Base-by-base conservation (phyloP, 2,888 invertebrate species). In the Cheilosia vulpina region DNA sequence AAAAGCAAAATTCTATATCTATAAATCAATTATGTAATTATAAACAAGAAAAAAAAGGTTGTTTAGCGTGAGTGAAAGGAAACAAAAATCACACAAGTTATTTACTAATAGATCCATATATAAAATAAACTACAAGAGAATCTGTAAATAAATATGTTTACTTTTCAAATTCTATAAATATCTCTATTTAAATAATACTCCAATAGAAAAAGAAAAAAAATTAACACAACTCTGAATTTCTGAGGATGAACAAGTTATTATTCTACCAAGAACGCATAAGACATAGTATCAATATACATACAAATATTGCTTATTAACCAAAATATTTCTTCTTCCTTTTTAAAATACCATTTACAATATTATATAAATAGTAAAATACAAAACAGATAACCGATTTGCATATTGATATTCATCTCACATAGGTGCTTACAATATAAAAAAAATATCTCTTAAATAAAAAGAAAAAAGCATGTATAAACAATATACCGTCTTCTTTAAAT, bases 181-280 rank as follows among this genome's bases (percentile, higher is more conserved):
- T 78, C 58, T 43, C 53, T 62, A 82, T 72, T 65, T 57, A 47
- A 82, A 79, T 31, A 71, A 65, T 58, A 82, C 81, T 87, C 71
- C 52, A 52, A 52, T 9, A 47, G 17, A 58, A 73, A 57, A 68
- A 80, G 3, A 55, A 73, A 57, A 65, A 80, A 87, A 88, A 88
- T n/a, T n/a, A 38, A 88, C 81, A 65, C 85, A 87, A 66, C 75
- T 81, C 88, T 88, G 87, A 89, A 90, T 90, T 90, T 90, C 90
- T 90, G 90, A 89, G 34, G 13, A 45, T 62, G n/a, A 50, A 77
- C 52, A 45, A 69, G 19, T 47, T 53, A 53, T 31, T 81, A 52
- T 52, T 76, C 47, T 72, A 72, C 57, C 66, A 66, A 38, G 73
- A 77, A 62, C 15, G 57, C 57, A 77, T 76, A 68, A 31, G 4